phyloP scores from a whole-genome alignment of 2,888 invertebrate species.

The Caenorhabditis zanzibari region DNA sequence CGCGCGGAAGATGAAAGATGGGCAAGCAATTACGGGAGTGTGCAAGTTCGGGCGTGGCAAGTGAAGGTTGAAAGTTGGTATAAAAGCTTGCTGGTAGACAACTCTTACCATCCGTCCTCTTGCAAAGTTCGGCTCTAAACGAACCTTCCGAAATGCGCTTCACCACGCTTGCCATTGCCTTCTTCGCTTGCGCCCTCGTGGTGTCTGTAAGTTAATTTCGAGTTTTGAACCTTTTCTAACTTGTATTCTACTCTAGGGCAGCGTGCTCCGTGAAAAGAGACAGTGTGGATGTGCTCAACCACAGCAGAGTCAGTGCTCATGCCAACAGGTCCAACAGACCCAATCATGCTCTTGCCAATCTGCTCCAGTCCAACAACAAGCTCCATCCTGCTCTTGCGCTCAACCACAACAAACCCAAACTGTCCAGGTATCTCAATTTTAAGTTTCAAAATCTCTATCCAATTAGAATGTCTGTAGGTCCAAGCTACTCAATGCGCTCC shows the following conservation, averaged over 20 bases:
- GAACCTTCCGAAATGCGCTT: conserved; percentile 57
- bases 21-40: conserved; percentile 55
- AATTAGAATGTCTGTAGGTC: conserved; percentile 39
- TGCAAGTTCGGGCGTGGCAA: conserved; percentile 58
- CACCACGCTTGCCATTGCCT: conserved; percentile 58
- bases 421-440: conserved; percentile 21
- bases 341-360: conserved; percentile 72
- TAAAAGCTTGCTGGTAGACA: conserved; percentile 32
- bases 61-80: conserved; percentile 35
- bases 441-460: neutral
- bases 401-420: conserved; percentile 66
- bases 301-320: conserved; percentile 66
- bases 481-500: conserved; percentile 68
- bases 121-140: conserved; percentile 52
- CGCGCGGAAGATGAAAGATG: conserved; percentile 61
- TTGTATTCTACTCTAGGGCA: conserved; percentile 57
- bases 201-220: conserved; percentile 45
- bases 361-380: conserved; percentile 66
- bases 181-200: conserved; percentile 58
- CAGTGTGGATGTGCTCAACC: conserved; percentile 72
- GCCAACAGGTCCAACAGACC: conserved; percentile 58
- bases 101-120: conserved; percentile 43
- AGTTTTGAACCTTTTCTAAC: neutral
- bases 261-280: conserved; percentile 72
- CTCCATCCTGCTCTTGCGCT: conserved; percentile 66